Conservation (phyloP, 2,888 invertebrate genomes). For the Tholera decimalis region DNA sequence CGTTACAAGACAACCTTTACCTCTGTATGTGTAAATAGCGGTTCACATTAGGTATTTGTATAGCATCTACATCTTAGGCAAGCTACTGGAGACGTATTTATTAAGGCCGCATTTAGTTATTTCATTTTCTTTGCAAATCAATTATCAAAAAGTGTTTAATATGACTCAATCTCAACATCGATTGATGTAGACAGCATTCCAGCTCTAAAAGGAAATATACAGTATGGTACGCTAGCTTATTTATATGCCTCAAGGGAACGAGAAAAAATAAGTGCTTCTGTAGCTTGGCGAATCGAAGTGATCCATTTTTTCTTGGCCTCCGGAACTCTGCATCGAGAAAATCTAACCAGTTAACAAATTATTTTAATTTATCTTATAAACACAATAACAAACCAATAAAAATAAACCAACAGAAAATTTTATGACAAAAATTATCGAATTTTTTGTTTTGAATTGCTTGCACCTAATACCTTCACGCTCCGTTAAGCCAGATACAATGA, state of each 20-base stretch:
- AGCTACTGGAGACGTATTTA: no score
- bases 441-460: slow-evolving; percentile 35
- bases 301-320: no score
- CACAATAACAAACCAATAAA: slow-evolving; percentile 16
- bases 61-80: no score
- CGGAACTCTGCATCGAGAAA: not conserved
- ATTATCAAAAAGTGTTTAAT: slow-evolving; percentile 9
- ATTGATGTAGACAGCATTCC: not conserved
- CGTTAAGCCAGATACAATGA: slow-evolving; percentile 62
- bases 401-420: slow-evolving; percentile 23
- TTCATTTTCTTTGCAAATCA: slow-evolving; percentile 21
- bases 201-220: not conserved
- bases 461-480: slow-evolving; percentile 58
- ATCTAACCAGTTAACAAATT: no score
- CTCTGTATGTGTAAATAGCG: no score
- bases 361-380: not conserved
- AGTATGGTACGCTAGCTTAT: no score
- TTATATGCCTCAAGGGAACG: no score
- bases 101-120: not conserved
- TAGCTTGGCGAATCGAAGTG: no score
- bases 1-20: no score
- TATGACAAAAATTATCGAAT: slow-evolving; percentile 39
- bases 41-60: no score
- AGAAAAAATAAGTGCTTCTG: not conserved
- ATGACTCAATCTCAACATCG: not conserved